Base-by-base conservation (phyloP, 2,888 invertebrate species). In the Eupithecia abbreviata region DNA sequence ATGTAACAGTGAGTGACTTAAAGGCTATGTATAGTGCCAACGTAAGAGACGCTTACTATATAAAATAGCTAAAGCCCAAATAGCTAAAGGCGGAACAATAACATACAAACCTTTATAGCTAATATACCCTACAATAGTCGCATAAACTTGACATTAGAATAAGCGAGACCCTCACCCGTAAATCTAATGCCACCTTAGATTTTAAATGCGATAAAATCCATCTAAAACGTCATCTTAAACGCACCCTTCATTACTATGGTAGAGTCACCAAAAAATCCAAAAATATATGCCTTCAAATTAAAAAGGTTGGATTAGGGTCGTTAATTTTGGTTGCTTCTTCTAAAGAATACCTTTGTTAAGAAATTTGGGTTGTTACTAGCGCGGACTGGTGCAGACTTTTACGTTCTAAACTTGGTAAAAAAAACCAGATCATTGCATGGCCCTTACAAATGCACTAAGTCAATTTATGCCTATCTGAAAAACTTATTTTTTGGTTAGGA, bases 141-240 rank as follows among this genome's bases (percentile, higher is more conserved):
- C 87, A 84, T 90, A 87, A 90, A 89, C 82, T 82, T 82, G 81
- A 82, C 87, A 91, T 91, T 87, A 89, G 83, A 89, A 88, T 88
- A 86, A 87, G 86, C 88, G 88, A 86, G 82, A 82, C 82, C 85
- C 85, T 72, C 73, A 83, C 76, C 86, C 85, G 88, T 92, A 88
- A 90, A 89, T 89, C 85, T 79, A 80, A 89, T 86, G 81, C 86
- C 83, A 89, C 86, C 84, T 87, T 83, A 85, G 84, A 84, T 85
- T 85, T 86, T 84, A 85, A 85, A 77, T 72, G 83, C 85, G 80
- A 85, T 87, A 88, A 86, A 86, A 81, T 79, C 82, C 82, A 85
- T 85, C 79, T 79, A 84, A 85, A 84, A 80, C 83, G 76, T 85
- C 83, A 82, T 85, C 85, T 10, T 87, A 90, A 91, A 89, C 85